These are phyloP conservation scores for Limnephilus marmoratus DNA, from an alignment of 2,888 invertebrate genomes.

Conservation along the genomic window DNA sequence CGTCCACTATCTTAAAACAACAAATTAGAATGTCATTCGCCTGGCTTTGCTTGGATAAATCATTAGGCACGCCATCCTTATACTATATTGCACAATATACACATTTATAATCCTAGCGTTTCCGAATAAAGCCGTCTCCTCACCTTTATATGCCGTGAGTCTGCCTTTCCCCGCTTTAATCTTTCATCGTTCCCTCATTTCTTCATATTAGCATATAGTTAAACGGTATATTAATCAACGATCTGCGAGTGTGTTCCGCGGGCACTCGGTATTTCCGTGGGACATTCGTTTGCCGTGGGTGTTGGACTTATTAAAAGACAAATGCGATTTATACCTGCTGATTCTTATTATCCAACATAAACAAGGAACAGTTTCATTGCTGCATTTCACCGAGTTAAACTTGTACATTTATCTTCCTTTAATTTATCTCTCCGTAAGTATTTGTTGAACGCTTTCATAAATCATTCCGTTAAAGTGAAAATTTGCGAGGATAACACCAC, in stretches of 20 bases:
- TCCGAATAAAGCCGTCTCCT: conserved; percentile 32
- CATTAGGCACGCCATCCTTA: conserved; percentile 6
- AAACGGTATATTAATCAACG: conserved; percentile 56
- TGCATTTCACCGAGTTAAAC: conserved; percentile 15
- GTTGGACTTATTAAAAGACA: conserved; percentile 32
- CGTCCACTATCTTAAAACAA: conserved; percentile 20
- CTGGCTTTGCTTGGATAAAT: not conserved
- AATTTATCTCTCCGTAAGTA: not conserved
- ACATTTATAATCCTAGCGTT: conserved; percentile 20
- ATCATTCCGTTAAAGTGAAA: not conserved
- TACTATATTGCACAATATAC: not conserved
- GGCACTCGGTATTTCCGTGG: conserved; percentile 28
- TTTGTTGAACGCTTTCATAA: not conserved
- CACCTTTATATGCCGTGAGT: conserved; percentile 8
- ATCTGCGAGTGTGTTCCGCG: conserved; percentile 28
- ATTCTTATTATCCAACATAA: conserved; percentile 26
- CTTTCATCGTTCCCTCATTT: conserved; percentile 43
- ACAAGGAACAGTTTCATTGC: conserved; percentile 16
- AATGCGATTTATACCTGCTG: conserved; percentile 36
- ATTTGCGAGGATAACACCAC: not conserved
- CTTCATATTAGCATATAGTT: conserved; percentile 51
- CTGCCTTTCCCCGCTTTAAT: conserved; percentile 3
- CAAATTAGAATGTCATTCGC: conserved; percentile 16
- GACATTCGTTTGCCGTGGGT: conserved; percentile 29
- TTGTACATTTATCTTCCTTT: not conserved